Evolutionary conservation across 2,888 invertebrate species (phyloP).

Genomic region (Fissipunctia ypsillon): DNA sequence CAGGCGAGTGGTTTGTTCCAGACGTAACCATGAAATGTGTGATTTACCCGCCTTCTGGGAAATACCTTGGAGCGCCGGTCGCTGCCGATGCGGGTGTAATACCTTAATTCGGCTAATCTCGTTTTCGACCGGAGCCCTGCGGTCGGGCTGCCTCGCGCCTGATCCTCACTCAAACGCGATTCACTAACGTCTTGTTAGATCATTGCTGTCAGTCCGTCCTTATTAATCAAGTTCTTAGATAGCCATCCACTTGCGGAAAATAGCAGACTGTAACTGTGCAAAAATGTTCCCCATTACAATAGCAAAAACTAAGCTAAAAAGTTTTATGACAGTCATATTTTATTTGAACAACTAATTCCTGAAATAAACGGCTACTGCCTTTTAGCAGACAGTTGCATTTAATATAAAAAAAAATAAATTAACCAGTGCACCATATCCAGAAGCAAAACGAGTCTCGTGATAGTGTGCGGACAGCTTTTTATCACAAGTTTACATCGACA

Average conservation of each 20-base stretch:
- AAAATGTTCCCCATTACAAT: constrained; percentile 27
- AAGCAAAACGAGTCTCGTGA: constrained; percentile 64
- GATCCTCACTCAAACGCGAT: constrained; percentile 70
- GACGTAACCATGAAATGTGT: constrained; percentile 84
- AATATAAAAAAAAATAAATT: constrained; percentile 36
- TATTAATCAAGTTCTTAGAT: constrained; percentile 63
- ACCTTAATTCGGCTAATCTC: constrained; percentile 87
- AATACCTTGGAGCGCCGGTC: constrained; percentile 80
- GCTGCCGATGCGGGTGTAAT: constrained; percentile 83
- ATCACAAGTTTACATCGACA: constrained; percentile 75
- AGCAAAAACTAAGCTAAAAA: constrained; percentile 48
- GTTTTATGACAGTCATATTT: constrained; percentile 48
- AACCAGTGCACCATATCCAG: constrained; percentile 59
- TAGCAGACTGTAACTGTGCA: neutral
- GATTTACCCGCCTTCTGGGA: constrained; percentile 87
- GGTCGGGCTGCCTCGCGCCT: constrained; percentile 69
- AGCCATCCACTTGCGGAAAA: constrained; percentile 33
- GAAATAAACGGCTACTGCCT: constrained; percentile 59
- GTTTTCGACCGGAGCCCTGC: constrained; percentile 77
- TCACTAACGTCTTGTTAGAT: constrained; percentile 65
- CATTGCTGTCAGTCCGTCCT: constrained; percentile 64
- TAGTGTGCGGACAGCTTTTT: constrained; percentile 68
- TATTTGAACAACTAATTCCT: constrained; percentile 56
- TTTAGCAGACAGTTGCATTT: constrained; percentile 39
- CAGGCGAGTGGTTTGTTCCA: constrained; percentile 72